These are phyloP conservation scores for Aspidapion aeneum DNA, from an alignment of 2,888 invertebrate genomes.

Conservation along the genomic window DNA sequence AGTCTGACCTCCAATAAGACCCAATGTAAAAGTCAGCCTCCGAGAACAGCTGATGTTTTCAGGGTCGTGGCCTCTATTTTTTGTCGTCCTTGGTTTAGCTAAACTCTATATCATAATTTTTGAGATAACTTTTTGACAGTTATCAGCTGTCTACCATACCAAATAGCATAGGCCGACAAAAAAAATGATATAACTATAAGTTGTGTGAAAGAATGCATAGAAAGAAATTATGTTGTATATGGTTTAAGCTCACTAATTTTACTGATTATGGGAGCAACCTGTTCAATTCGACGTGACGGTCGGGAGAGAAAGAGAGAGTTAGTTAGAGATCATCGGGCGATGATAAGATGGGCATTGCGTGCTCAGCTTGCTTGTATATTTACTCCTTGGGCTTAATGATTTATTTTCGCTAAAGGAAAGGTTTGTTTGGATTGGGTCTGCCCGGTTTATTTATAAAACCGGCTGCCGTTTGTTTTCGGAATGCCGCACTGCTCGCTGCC, in stretches of 20 bases:
- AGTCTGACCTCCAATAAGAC: no score
- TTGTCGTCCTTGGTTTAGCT: no score
- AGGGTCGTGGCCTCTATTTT: no score
- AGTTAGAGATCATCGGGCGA: background rate
- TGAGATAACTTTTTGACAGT: no score
- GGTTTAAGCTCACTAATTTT: background rate
- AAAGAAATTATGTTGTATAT: no score
- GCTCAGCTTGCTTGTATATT: background rate
- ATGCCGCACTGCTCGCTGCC: background rate
- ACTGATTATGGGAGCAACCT: background rate
- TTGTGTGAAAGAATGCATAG: no score
- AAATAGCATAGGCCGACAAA: no score
- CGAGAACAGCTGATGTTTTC: no score
- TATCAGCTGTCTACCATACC: no score
- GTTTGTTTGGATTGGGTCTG: slow-evolving; percentile 33
- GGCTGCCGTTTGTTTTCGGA: slow-evolving; percentile 20
- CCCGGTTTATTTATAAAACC: slow-evolving; percentile 19
- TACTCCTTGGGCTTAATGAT: slow-evolving; percentile 31
- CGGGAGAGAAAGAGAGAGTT: background rate
- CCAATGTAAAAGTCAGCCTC: no score
- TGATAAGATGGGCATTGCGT: background rate
- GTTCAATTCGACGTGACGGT: background rate
- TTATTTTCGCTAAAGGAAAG: slow-evolving; percentile 37
- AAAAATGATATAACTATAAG: no score
- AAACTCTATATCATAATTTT: no score